These are phyloP conservation scores for Serripes groenlandicus DNA, from an alignment of 2,888 invertebrate species.

Conservation along the genomic window DNA sequence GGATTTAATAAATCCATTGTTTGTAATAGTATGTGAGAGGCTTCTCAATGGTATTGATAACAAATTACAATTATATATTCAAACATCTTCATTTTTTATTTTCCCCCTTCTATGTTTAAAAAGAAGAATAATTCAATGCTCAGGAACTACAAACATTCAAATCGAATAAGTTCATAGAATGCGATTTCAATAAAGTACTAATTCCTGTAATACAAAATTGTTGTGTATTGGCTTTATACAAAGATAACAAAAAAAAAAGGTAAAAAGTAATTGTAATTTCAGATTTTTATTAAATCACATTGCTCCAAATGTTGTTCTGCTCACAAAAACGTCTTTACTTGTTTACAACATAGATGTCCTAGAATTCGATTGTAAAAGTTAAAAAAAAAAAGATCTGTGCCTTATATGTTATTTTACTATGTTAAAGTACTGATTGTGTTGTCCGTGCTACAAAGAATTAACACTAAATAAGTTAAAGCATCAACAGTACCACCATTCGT, in stretches of 20 bases:
- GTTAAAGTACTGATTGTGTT: constrained; percentile 25
- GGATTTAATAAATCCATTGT: no score
- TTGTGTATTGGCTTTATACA: constrained; percentile 29
- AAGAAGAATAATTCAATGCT: no score
- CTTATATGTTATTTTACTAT: no score
- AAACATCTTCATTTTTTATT: no score
- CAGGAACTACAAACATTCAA: background rate
- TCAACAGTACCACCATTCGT: constrained; percentile 34
- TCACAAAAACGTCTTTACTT: constrained; percentile 15
- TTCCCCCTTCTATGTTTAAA: no score
- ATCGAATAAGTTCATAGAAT: background rate
- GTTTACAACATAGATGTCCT: constrained; percentile 26
- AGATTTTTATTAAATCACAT: constrained; percentile 27
- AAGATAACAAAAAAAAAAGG: constrained; percentile 16
- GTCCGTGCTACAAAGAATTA: constrained; percentile 23
- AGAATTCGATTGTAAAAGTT: constrained; percentile 29
- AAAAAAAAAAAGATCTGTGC: constrained; percentile 5
- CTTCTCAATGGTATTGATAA: no score
- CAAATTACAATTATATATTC: no score
- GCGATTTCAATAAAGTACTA: constrained; percentile 11
- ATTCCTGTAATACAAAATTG: background rate
- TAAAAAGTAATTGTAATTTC: constrained; percentile 30
- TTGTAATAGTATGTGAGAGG: no score
- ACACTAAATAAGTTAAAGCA: background rate
- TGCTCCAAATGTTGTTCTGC: background rate